Base-by-base conservation (phyloP, 2,113 vertebrate genomes). In the Chaenocephalus aceratus region DNA sequence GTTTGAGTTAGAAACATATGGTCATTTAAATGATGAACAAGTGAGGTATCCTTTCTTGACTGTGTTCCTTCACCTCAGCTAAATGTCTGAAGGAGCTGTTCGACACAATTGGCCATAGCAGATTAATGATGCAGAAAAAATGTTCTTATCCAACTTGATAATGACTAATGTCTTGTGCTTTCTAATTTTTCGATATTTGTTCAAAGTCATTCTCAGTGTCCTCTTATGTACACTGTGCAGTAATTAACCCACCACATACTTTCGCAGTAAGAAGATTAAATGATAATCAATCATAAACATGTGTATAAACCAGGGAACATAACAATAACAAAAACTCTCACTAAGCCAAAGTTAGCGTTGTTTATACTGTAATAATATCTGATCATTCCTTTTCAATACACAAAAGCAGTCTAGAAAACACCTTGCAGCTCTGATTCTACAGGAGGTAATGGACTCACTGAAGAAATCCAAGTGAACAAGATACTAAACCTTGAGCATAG, bases 391-490 rank as follows among this genome's bases (percentile, higher is more conserved):
- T 49, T 83, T 54, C 26, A 72, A 71, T n/a, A 34, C n/a, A 34
- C 26, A 51, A 34, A 49, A 56, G 18, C 70, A 41, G 36, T 6
- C 36, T 41, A 6, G 7, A 41, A 41, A 41, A 41, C 6, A 8
- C 18, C 7, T 44, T 26, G 10, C 59, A 54, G 44, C 54, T 58
- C 36, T 48, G n/a, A 41, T 26, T 59, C 41, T n/a, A 54, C 21
- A 26, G 7, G 41, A 10, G 14, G 23, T 14, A 56, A 18, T 41
- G 18, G 49, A 67, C 5, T n/a, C 51, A n/a, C 26, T 18, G 4
- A 65, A 60, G 23, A 61, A 67, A 67, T 76, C 68, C 5, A 16
- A 26, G 34, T 74, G 78, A 56, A 66, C 53, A 69, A 53, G 51
- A 63, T 30, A 34, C 46, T 69, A 18, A 77, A 44, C 36, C 0